Evolutionary conservation across 2,797 vertebrate genomes (phyloP), one percentile per base, ranked within the genome.

Genomic region (Halcyon leucocephala): DNA sequence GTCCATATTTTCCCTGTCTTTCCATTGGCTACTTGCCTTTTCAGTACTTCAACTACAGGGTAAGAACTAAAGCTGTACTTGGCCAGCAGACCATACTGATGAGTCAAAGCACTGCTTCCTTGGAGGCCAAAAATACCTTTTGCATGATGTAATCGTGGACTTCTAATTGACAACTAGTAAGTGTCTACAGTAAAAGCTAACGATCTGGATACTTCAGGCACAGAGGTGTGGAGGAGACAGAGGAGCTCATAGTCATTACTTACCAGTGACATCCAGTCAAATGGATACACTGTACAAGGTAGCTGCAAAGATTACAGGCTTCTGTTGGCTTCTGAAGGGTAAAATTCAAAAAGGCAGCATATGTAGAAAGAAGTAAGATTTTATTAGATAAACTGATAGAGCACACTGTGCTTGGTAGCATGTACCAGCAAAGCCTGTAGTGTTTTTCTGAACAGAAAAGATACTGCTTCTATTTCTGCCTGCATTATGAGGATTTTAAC

Each of bases 21-120:
- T 77, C 61, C 89, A 14, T 52, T 95, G 70, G 39, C 60, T 73
- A 67, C 60, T 86, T 92, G 87, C 35, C 42, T 94, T 90, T 62
- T 51, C 39, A 89, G 39, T 67, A 57, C 64, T 76, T 83, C 67
- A 91, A 71, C 48, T 54, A 41, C 55, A 89, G 55, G 33, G 42
- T 86, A 52, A 86, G 29, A 61, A 82, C 82, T 71, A 88, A 84
- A 90, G 55, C 28, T 86, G 12, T 62, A 60, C n/a, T 70, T 94
- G 60, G 51, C 48, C 31, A 67, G 58, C 21, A 44, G 41, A 85
- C 25, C 51, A 35, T 64, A 60, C 29, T 35, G 62, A 46, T 93
- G 74, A 95, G 48, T 70, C 81, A 81, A 66, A 81, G 61, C 10
- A 19, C n/a, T 81, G 49, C 62, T 86, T 79, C 41, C 70, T 72